Evolutionary conservation across 2,888 invertebrate genomes (phyloP).

Genomic region (Vesta saturnalis): DNA sequence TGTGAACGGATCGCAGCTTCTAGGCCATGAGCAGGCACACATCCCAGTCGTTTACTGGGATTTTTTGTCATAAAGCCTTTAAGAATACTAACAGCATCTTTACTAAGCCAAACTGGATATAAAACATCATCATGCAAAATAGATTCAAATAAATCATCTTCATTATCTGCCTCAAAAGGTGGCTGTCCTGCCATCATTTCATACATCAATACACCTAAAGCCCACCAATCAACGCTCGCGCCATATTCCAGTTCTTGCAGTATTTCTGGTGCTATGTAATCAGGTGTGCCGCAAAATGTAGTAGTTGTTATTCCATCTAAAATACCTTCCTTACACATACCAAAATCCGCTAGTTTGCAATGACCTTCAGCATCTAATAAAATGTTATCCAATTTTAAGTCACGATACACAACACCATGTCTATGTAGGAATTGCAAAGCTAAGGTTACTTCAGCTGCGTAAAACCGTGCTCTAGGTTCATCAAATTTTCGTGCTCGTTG

Average conservation of each 20-base stretch:
- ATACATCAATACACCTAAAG: slow-evolving; percentile 96
- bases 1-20: slow-evolving; percentile 91
- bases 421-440: slow-evolving; percentile 97
- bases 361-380: slow-evolving; percentile 95
- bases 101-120: slow-evolving; percentile 96
- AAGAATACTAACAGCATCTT: slow-evolving; percentile 89
- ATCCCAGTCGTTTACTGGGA: slow-evolving; percentile 93
- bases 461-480: slow-evolving; percentile 94
- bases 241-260: slow-evolving; percentile 74
- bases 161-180: slow-evolving; percentile 99
- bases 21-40: slow-evolving; percentile 76
- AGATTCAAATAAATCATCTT: slow-evolving; percentile 98
- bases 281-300: slow-evolving; percentile 99
- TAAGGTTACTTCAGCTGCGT: slow-evolving; percentile 98
- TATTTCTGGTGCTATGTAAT: slow-evolving; percentile 96
- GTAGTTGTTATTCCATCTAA: slow-evolving; percentile 88
- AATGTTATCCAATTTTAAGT: slow-evolving; percentile 98
- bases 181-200: slow-evolving; percentile 99
- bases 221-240: slow-evolving; percentile 95
- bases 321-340: slow-evolving; percentile 94
- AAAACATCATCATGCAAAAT: slow-evolving; percentile 98
- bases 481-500: slow-evolving; percentile 98
- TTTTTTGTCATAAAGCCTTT: slow-evolving; percentile 99
- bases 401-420: slow-evolving; percentile 98
- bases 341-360: slow-evolving; percentile 94